Base-by-base conservation (phyloP, 2,888 invertebrate genomes). In the Leptinotarsa rubiginosa region DNA sequence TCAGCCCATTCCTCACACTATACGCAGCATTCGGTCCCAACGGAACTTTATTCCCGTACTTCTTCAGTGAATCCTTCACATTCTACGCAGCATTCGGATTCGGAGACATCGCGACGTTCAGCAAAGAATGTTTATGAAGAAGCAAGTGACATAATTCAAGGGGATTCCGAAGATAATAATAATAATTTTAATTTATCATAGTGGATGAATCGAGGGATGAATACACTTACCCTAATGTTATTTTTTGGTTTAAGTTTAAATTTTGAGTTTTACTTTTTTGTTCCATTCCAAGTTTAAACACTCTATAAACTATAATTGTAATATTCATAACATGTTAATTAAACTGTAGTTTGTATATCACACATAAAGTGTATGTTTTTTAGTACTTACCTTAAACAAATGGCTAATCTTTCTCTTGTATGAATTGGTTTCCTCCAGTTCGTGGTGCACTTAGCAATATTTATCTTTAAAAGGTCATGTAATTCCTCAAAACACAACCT, bases 371-470 rank as follows among this genome's bases (percentile, higher is more conserved):
- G n/a, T n/a, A n/a, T n/a, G n/a, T n/a, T n/a, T n/a, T n/a, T n/a
- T n/a, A n/a, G n/a, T n/a, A n/a, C n/a, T n/a, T n/a, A n/a, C n/a
- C n/a, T n/a, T 2, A 52, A 18, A 52, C 2, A 52, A 18, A 52
- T 18, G n/a, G n/a, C n/a, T n/a, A n/a, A n/a, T n/a, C n/a, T n/a
- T n/a, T n/a, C n/a, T n/a, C n/a, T n/a, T n/a, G n/a, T n/a, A n/a
- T n/a, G n/a, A n/a, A 49, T 49, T 49, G 49, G 52, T 52, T 52
- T 52, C n/a, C n/a, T 18, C n/a, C 52, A 52, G 52, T 52, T 52
- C 49, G 49, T 49, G 49, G 49, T 49, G 49, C 49, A 49, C 49
- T 49, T 49, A 49, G 49, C 49, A 49, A 49, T 49, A 49, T 49
- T 49, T 25, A 2, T 64, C 25, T 31, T 31, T 25, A 64, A 20